Percentiles rank a stretch among this genome's conserved stretches.
phyloP scores from a whole-genome alignment of 2,797 vertebrate genomes.

The Alauda arvensis region DNA sequence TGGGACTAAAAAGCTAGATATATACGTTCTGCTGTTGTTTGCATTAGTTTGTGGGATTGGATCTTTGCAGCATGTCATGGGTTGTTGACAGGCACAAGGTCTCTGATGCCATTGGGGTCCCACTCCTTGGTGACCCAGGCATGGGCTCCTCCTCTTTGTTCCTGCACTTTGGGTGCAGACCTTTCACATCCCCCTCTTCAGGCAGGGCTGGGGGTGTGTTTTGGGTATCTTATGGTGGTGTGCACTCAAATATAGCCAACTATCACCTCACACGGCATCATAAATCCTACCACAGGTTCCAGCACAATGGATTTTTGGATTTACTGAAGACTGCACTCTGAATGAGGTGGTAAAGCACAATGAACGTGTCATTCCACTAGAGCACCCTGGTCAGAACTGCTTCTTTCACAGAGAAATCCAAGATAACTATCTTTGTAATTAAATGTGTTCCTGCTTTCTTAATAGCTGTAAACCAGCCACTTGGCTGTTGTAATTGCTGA shows the following conservation, averaged over 20 bases:
- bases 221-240: background rate
- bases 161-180: background rate
- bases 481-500: background rate
- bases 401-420: background rate
- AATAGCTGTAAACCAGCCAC: background rate
- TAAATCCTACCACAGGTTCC: background rate
- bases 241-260: background rate
- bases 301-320: background rate
- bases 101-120: background rate
- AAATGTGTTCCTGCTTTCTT: constrained; percentile 9
- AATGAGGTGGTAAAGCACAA: constrained; percentile 5
- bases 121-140: too few relatives aligned
- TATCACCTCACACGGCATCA: background rate
- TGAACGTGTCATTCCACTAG: background rate
- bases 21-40: background rate
- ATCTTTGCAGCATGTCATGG: rapidly evolving
- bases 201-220: rapidly evolving
- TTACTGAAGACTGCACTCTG: background rate
- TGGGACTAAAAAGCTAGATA: background rate
- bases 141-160: background rate
- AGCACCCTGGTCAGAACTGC: constrained; percentile 1
- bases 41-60: background rate
- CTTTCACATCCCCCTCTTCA: background rate
- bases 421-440: constrained; percentile 20
- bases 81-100: background rate